Percentiles rank a stretch among this genome's conserved stretches.
Conservation (phyloP, 37 sponge, comb jelly and placozoan species). For the Geodia barretti region DNA sequence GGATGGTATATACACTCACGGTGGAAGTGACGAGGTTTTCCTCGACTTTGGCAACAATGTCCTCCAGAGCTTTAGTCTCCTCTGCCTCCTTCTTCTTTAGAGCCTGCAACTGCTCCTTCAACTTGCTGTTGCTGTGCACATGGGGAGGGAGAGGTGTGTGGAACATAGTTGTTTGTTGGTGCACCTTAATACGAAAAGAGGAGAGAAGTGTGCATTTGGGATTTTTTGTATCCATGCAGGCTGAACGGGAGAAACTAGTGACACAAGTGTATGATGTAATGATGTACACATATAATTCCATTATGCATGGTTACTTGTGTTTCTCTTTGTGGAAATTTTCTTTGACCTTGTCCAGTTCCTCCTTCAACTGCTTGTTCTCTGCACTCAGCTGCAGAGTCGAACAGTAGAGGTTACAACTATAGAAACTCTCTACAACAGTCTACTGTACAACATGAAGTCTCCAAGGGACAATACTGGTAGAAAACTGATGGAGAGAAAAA, state of each 20-base stretch:
- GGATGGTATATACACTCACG: slow-evolving; percentile 30
- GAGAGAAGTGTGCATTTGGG: neutral
- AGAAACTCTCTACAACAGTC: too few relatives aligned
- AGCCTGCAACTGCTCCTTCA: slow-evolving; percentile 49
- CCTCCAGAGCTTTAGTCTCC: slow-evolving; percentile 75
- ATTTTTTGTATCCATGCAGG: neutral
- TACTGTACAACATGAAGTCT: too few relatives aligned
- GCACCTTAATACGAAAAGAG: too few relatives aligned
- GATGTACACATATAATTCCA: neutral
- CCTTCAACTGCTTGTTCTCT: slow-evolving; percentile 58
- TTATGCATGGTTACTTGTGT: slow-evolving; percentile 30
- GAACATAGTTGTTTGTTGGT: too few relatives aligned
- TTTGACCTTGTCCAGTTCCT: slow-evolving; percentile 19
- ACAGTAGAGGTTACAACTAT: too few relatives aligned
- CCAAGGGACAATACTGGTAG: too few relatives aligned
- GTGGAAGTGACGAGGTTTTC: slow-evolving; percentile 61
- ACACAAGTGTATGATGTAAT: neutral
- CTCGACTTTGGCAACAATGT: slow-evolving; percentile 83
- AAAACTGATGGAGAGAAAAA: too few relatives aligned
- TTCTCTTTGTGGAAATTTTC: slow-evolving; percentile 37
- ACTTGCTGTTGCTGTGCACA: slow-evolving; percentile 45
- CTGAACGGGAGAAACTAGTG: neutral
- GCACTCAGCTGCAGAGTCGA: slow-evolving; percentile 54
- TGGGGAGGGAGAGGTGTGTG: too few relatives aligned
- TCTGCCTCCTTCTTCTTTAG: slow-evolving; percentile 81